Evolutionary conservation across 2,113 vertebrate species (phyloP).

Genomic region (Platanista minor): DNA sequence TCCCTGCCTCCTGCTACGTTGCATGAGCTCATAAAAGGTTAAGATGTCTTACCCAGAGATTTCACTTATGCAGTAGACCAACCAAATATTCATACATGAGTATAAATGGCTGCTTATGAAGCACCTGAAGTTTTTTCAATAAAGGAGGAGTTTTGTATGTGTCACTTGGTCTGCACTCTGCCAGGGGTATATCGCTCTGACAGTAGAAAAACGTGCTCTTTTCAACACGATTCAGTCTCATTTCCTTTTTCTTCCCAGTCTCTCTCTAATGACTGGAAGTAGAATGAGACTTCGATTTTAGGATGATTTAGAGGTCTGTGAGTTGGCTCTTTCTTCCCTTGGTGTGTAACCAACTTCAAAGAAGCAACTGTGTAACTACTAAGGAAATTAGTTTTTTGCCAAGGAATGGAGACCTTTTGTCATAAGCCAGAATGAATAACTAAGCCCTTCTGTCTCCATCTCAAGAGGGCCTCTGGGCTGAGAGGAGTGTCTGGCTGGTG

Average conservation of each 20-base stretch:
- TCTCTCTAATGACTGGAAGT: conserved; percentile 44
- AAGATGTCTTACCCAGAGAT: not conserved
- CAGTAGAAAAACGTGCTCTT: conserved; percentile 39
- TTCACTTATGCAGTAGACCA: conserved; percentile 17
- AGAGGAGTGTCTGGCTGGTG: not conserved
- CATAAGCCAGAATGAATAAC: conserved; percentile 44
- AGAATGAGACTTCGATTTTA: conserved; percentile 56
- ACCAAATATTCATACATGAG: conserved; percentile 19
- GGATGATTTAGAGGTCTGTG: conserved; percentile 50
- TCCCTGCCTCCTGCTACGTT: not conserved
- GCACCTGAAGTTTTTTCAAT: not conserved
- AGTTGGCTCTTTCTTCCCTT: conserved; percentile 26
- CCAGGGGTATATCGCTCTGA: not conserved
- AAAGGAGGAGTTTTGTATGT: conserved; percentile 18
- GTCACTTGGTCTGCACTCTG: conserved; percentile 6
- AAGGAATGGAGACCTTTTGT: conserved; percentile 37
- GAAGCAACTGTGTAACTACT: conserved; percentile 40
- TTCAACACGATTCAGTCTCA: conserved; percentile 44
- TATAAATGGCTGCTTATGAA: conserved; percentile 27
- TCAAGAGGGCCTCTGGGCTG: not conserved
- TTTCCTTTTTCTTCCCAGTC: conserved; percentile 36
- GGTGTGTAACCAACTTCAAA: conserved; percentile 47
- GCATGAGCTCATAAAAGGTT: conserved; percentile 30
- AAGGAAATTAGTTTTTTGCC: conserved; percentile 50
- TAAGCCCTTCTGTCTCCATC: not conserved